A percentile compares a stretch with the other conserved stretches of the same genome.
Conservation (phyloP, 2,888 invertebrate genomes). For the Cosmia pyralina region DNA sequence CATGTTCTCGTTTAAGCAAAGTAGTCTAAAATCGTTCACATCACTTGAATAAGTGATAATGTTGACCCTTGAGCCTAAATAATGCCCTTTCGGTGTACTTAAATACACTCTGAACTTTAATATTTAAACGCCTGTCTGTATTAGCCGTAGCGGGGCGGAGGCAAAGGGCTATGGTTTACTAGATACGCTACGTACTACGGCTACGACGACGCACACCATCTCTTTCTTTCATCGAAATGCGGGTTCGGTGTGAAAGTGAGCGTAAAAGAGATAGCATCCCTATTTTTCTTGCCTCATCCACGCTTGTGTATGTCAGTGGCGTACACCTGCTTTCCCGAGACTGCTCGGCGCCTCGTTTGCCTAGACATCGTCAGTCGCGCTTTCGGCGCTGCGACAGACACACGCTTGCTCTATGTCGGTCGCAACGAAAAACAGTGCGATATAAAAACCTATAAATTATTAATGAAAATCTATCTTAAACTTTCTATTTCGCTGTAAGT, state of each 20-base stretch:
- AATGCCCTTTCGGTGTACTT: conserved; percentile 56
- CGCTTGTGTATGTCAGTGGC: conserved; percentile 63
- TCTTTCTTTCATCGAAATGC: conserved; percentile 28
- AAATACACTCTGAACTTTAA: conserved; percentile 58
- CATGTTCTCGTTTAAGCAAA: conserved; percentile 22
- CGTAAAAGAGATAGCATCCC: conserved; percentile 62
- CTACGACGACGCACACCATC: conserved; percentile 25
- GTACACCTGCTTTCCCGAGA: conserved; percentile 79
- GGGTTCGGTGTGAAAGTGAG: conserved; percentile 29
- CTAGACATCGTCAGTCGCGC: conserved; percentile 78
- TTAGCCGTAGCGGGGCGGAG: conserved; percentile 41
- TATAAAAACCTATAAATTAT: conserved; percentile 73
- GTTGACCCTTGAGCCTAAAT: conserved; percentile 59
- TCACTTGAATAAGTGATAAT: conserved; percentile 57
- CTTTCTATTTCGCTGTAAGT: conserved; percentile 69
- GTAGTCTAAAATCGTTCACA: conserved; percentile 44
- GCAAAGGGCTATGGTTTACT: conserved; percentile 41
- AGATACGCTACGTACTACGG: conserved; percentile 55
- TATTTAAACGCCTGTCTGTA: conserved; percentile 56
- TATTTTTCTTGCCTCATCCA: conserved; percentile 65
- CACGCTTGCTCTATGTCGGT: conserved; percentile 67
- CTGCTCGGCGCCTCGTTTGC: conserved; percentile 80
- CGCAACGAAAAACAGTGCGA: conserved; percentile 68
- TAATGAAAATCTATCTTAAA: conserved; percentile 77
- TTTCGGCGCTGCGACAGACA: conserved; percentile 71